phyloP scores from a whole-genome alignment of 2,113 vertebrate genomes.

The Xiphophorus couchianus region DNA sequence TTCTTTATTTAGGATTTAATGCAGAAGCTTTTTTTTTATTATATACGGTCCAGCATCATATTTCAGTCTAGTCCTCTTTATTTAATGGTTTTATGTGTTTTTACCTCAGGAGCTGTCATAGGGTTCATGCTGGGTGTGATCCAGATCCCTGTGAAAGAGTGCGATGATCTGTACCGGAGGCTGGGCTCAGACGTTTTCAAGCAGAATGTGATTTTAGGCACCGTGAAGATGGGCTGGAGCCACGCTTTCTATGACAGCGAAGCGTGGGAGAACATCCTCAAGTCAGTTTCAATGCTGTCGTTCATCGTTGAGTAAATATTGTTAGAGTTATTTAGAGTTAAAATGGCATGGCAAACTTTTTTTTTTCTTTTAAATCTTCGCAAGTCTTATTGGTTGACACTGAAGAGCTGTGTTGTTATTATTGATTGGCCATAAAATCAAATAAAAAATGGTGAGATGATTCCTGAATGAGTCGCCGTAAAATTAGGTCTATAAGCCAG shows the following conservation, averaged over 20 bases:
- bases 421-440: neutral
- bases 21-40: neutral
- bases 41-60: neutral
- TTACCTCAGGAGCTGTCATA: conserved; percentile 88
- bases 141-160: conserved; percentile 90
- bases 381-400: neutral
- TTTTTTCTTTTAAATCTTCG: too few species aligned
- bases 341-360: neutral
- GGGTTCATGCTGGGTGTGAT: conserved; percentile 96
- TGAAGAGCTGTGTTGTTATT: neutral
- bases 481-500: neutral
- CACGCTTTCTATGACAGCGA: conserved; percentile 97
- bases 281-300: conserved; percentile 80
- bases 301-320: neutral
- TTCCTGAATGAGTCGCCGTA: neutral
- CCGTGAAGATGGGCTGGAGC: conserved; percentile 98
- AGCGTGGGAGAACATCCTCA: conserved; percentile 94
- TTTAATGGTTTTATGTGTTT: conserved; percentile 10
- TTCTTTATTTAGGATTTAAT: neutral
- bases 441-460: neutral
- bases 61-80: neutral
- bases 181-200: conserved; percentile 95
- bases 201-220: conserved; percentile 95
- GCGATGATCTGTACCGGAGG: conserved; percentile 92
- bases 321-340: neutral